A percentile compares a stretch with the other conserved stretches of the same genome.
phyloP scores from a whole-genome alignment of 2,888 invertebrate species.

The Aleiodes leptofemur region DNA sequence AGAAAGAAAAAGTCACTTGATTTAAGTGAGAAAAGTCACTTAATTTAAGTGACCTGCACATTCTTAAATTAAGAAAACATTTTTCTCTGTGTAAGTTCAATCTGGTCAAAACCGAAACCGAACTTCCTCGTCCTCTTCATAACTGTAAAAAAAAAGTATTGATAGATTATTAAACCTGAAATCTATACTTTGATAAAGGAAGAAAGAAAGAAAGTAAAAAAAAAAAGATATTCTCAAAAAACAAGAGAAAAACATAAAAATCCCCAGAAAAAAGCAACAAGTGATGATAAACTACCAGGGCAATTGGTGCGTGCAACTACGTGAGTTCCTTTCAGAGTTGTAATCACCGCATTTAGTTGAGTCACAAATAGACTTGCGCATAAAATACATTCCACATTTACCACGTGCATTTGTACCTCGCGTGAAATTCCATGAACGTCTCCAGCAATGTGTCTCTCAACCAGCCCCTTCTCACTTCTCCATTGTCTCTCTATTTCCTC shows the following conservation, averaged over 20 bases:
- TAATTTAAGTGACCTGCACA: too few relatives aligned
- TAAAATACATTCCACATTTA: neutral
- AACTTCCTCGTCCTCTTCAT: too few relatives aligned
- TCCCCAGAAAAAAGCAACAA: neutral
- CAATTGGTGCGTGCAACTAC: slow-evolving; percentile 19
- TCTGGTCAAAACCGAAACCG: too few relatives aligned
- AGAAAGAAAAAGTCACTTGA: too few relatives aligned
- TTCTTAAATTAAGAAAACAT: too few relatives aligned
- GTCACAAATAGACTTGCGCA: neutral
- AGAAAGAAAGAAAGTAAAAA: too few relatives aligned
- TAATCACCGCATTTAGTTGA: neutral
- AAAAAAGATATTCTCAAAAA: too few relatives aligned
- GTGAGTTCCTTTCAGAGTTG: neutral
- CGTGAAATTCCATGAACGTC: slow-evolving; percentile 31
- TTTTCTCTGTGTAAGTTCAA: too few relatives aligned
- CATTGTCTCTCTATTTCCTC: slow-evolving; percentile 2
- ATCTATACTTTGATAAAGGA: too few relatives aligned
- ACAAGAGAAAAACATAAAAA: neutral
- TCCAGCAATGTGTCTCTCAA: slow-evolving; percentile 11
- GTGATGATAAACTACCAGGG: neutral
- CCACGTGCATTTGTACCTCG: neutral
- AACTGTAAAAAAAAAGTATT: too few relatives aligned
- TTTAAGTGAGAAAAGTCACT: too few relatives aligned
- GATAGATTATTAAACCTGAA: too few relatives aligned
- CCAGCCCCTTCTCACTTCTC: neutral